Evolutionary conservation across 2,113 vertebrate species (phyloP).

Genomic region (Setophaga kirtlandii): DNA sequence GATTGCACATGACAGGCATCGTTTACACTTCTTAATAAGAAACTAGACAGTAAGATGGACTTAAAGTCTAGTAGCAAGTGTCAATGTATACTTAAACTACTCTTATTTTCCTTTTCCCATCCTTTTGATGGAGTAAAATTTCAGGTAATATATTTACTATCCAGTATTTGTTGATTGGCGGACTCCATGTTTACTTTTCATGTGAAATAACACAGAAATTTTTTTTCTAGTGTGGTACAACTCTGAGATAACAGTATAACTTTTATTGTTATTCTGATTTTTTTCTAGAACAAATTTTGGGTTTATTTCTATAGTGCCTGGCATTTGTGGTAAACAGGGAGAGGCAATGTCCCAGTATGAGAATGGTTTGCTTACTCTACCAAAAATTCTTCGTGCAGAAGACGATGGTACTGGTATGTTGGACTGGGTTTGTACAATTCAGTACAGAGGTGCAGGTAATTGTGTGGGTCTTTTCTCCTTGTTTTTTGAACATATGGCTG

Average conservation of each 20-base stretch:
- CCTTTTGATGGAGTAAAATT: neutral
- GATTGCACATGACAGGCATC: neutral
- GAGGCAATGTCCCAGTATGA: neutral
- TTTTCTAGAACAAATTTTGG: neutral
- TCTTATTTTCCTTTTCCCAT: neutral
- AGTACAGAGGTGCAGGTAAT: neutral
- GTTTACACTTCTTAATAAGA: conserved; percentile 11
- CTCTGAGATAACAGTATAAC: neutral
- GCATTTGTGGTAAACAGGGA: neutral
- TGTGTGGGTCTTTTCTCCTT: neutral
- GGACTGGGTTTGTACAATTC: neutral
- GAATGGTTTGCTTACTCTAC: neutral
- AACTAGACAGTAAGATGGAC: neutral
- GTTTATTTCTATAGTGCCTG: neutral
- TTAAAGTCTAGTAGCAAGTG: neutral
- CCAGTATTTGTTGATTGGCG: neutral
- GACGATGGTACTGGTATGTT: neutral
- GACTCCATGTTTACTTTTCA: neutral
- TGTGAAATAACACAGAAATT: neutral
- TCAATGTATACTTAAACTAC: neutral
- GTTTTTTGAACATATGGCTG: neutral
- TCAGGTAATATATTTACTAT: neutral
- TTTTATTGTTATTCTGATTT: neutral
- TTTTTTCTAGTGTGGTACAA: neutral
- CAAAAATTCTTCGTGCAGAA: neutral